phyloP scores from a whole-genome alignment of 2,797 vertebrate genomes.

The Emys orbicularis region DNA sequence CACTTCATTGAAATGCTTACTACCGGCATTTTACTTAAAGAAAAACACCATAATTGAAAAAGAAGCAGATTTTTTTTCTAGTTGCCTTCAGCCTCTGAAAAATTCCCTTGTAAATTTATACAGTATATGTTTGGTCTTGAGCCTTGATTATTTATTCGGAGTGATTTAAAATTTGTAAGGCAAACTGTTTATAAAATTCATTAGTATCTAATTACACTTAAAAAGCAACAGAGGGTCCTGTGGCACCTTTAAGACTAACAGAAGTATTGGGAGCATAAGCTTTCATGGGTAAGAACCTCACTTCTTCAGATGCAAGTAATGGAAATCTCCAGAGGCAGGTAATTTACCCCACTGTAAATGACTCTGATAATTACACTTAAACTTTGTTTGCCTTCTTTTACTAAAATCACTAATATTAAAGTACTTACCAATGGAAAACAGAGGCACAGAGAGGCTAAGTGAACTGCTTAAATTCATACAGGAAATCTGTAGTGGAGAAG shows the following conservation, averaged over 20 bases:
- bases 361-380: background rate
- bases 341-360: too few relatives aligned
- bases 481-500: background rate
- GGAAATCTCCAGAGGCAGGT: too few relatives aligned
- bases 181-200: background rate
- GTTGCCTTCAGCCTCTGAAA: background rate
- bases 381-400: background rate
- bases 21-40: background rate
- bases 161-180: background rate
- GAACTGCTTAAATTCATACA: background rate
- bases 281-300: too few relatives aligned
- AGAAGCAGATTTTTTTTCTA: background rate
- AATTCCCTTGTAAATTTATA: background rate
- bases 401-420: background rate
- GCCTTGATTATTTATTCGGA: rapidly evolving
- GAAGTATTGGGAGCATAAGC: too few relatives aligned
- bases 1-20: background rate
- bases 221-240: background rate
- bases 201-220: background rate
- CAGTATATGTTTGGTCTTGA: background rate
- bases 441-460: background rate
- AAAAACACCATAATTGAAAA: background rate
- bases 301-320: too few relatives aligned
- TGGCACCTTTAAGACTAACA: too few relatives aligned
- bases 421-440: background rate